Evolutionary conservation across 2,797 vertebrate species (phyloP), one percentile per base, ranked within the genome.

Genomic region (Oceanodroma leucorhoa): DNA sequence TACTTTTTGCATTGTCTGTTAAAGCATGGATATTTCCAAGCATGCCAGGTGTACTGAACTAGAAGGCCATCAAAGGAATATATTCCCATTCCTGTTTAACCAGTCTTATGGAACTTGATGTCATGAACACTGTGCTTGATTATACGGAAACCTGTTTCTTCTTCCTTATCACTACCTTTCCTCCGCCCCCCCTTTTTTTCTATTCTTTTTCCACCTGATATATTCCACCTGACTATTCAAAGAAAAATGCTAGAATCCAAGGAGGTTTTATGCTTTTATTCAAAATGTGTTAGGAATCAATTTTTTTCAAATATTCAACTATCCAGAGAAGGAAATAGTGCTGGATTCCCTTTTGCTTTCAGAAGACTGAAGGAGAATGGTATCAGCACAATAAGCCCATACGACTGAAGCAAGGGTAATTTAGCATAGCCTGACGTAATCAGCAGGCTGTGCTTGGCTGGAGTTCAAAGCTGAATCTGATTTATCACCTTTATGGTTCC

Each of bases 401-500:
- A 24, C 1, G 12, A 36, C 64, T 91, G 87, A 94, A 90, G 80
- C 73, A 57, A 54, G 45, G 34, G 69, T 94, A 46, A 51, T 86
- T 87, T 87, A 87, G 60, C 60, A 65, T 60, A 93, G 21, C 53
- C 22, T 80, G 71, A 22, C 64, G 57, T 80, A 88, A 75, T 66
- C 40, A 34, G 43, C 51, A 72, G 27, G 22, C 53, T 93, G 58
- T 62, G 17, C 18, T 94, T 96, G 92, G 93, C 89, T 83, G 4
- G 29, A 60, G 67, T 91, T 91, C 92, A 96, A 94, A 90, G 86
- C 87, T 82, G 69, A 77, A 87, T 95, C 87, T 94, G 89, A 96
- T 97, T 96, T 97, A 97, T 93, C 94, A 79, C 65, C 61, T 76
- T 87, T 78, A 86, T 92, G 29, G 27, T 92, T 93, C 66, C 51